A percentile compares a stretch with the other conserved stretches of the same genome.
Conservation (phyloP, 2,113 vertebrate species). For the Lucifuga dentata region DNA sequence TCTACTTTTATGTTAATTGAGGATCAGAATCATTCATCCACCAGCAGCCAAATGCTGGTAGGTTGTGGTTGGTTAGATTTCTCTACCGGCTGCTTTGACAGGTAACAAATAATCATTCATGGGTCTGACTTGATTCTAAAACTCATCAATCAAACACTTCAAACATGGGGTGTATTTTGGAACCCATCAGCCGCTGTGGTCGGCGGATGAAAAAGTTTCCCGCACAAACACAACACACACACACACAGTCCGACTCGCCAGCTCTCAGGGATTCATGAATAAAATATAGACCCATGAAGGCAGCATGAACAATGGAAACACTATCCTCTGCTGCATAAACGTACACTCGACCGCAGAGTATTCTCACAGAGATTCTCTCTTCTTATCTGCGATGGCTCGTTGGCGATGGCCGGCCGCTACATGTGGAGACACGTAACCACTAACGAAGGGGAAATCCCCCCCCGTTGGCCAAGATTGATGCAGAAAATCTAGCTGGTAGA, state of each 20-base stretch:
- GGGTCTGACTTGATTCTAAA: constrained; percentile 23
- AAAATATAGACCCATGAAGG: constrained; percentile 72
- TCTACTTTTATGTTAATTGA: too few relatives aligned
- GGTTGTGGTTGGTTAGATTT: constrained; percentile 33
- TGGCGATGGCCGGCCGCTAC: constrained; percentile 51
- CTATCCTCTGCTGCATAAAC: constrained; percentile 72
- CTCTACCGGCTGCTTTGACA: constrained; percentile 13
- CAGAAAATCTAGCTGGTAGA: constrained; percentile 65
- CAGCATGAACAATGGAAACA: constrained; percentile 78
- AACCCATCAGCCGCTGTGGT: constrained; percentile 44
- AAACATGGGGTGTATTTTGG: constrained; percentile 46
- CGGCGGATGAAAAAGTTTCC: constrained; percentile 53
- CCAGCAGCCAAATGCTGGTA: constrained; percentile 2
- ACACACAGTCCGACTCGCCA: constrained; percentile 29
- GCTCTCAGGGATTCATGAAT: constrained; percentile 78
- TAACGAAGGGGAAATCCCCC: constrained; percentile 66
- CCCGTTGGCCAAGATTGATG: constrained; percentile 56
- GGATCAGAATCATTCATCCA: too few relatives aligned
- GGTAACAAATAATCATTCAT: constrained; percentile 54
- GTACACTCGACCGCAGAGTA: constrained; percentile 52
- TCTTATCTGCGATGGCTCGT: constrained; percentile 70
- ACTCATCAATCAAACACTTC: constrained; percentile 55
- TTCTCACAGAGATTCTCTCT: constrained; percentile 53
- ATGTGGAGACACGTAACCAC: constrained; percentile 62
- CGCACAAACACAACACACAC: constrained; percentile 32